phyloP scores from a whole-genome alignment of 2,888 invertebrate species.

The Molanna angustata region DNA sequence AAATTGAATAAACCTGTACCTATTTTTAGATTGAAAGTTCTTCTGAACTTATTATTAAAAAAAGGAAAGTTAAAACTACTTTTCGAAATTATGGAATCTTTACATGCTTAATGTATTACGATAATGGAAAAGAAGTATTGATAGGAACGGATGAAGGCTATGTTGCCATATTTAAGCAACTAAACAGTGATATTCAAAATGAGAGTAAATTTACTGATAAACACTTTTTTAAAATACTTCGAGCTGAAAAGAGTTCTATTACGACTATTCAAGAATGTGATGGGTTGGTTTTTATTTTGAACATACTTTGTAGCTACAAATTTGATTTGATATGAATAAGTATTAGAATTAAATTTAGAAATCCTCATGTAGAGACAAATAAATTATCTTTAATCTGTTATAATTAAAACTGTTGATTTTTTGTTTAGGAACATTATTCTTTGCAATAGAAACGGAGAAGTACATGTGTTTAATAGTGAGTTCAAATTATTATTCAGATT shows the following conservation, averaged over 20 bases:
- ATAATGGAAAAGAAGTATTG: conserved; percentile 3
- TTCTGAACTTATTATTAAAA: background rate
- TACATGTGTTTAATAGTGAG: conserved; percentile 13
- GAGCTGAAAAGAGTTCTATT: conserved; percentile 45
- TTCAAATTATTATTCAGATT: conserved; percentile 12
- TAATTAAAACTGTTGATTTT: no score
- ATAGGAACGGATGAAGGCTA: conserved; percentile 17
- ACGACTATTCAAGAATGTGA: conserved; percentile 52
- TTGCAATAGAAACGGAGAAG: conserved; percentile 10
- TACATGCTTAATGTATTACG: conserved; percentile 9
- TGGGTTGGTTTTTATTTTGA: no score
- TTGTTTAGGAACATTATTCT: conserved; percentile 7
- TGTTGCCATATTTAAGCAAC: conserved; percentile 7
- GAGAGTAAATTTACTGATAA: conserved; percentile 3
- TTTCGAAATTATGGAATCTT: conserved; percentile 10
- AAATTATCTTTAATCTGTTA: no score
- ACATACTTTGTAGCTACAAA: no score
- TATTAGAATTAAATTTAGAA: no score
- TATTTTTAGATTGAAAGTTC: conserved; percentile 13
- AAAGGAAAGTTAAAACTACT: conserved; percentile 1
- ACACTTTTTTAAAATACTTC: conserved; percentile 50
- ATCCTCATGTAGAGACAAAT: no score
- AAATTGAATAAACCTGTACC: no score
- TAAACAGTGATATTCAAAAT: background rate
- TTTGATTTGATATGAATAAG: no score